phyloP scores from a whole-genome alignment of 2,113 vertebrate species.

The Macroglossus sobrinus region DNA sequence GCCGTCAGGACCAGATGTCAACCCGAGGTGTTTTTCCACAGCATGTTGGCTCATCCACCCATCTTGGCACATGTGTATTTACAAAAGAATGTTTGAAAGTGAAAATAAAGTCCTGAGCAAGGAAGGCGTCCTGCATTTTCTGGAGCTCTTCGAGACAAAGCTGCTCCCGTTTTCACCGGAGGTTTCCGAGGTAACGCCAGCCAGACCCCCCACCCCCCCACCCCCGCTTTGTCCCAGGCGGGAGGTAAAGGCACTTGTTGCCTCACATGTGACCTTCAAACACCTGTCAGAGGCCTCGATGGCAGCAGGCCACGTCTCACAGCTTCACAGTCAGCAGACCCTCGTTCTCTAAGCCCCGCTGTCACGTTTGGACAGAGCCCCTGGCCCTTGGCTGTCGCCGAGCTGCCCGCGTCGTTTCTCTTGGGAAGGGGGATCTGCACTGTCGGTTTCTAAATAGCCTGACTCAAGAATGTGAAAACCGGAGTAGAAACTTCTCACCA shows the following conservation, averaged over 20 bases:
- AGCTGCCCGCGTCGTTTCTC: not conserved
- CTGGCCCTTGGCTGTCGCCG: not conserved
- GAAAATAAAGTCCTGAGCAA: constrained; percentile 93
- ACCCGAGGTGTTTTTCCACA: constrained; percentile 45
- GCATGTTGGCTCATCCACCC: constrained; percentile 87
- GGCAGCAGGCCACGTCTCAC: too few species aligned
- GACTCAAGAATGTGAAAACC: not conserved
- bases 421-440: not conserved
- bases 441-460: fast-evolving
- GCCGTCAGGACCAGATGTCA: not conserved
- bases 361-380: not conserved
- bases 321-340: not conserved
- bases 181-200: constrained; percentile 88
- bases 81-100: constrained; percentile 96
- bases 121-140: constrained; percentile 91
- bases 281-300: too few species aligned
- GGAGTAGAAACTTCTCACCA: not conserved
- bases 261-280: not conserved
- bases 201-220: not conserved
- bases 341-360: not conserved
- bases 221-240: not conserved
- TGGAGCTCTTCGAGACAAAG: constrained; percentile 87
- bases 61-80: constrained; percentile 94
- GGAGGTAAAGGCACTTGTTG: not conserved
- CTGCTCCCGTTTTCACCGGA: constrained; percentile 81